phyloP scores from a whole-genome alignment of 2,113 vertebrate genomes.

The Trachemys scripta region DNA sequence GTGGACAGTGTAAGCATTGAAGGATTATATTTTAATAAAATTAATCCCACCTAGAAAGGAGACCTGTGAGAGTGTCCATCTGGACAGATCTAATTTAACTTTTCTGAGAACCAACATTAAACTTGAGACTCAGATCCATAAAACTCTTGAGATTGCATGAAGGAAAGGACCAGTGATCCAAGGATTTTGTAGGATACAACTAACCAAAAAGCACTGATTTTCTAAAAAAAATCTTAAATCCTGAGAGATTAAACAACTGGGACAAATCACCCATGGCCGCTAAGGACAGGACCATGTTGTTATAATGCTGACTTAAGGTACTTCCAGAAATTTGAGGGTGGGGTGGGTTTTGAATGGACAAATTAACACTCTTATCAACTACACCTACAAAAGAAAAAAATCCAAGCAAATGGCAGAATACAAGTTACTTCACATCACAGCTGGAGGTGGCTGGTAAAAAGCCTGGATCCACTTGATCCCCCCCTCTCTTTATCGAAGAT shows the following conservation, averaged over 20 bases:
- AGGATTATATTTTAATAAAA: constrained; percentile 68
- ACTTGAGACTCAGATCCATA: not conserved
- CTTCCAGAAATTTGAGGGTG: not conserved
- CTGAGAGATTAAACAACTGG: constrained; percentile 4
- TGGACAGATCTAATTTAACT: constrained; percentile 62
- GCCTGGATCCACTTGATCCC: not conserved
- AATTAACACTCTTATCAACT: not conserved
- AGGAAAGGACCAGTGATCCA: not conserved
- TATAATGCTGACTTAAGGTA: not conserved
- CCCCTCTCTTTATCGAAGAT: not conserved
- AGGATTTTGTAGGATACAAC: not conserved
- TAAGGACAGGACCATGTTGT: fast-evolving
- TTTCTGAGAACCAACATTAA: constrained; percentile 2
- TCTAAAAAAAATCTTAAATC: not conserved
- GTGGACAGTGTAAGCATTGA: constrained; percentile 43
- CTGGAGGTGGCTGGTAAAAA: not conserved
- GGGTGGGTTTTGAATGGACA: not conserved
- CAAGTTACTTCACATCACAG: not conserved
- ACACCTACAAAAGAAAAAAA: not conserved
- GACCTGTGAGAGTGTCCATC: constrained; percentile 32
- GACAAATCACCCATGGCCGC: not conserved
- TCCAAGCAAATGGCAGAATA: not conserved
- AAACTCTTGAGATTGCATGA: not conserved
- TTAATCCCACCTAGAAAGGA: constrained; percentile 59
- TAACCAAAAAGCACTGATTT: constrained; percentile 10